A percentile compares a stretch with the other conserved stretches of the same genome.
phyloP scores from a whole-genome alignment of 1,140 invertebrate species.

The Wasmannia auropunctata region DNA sequence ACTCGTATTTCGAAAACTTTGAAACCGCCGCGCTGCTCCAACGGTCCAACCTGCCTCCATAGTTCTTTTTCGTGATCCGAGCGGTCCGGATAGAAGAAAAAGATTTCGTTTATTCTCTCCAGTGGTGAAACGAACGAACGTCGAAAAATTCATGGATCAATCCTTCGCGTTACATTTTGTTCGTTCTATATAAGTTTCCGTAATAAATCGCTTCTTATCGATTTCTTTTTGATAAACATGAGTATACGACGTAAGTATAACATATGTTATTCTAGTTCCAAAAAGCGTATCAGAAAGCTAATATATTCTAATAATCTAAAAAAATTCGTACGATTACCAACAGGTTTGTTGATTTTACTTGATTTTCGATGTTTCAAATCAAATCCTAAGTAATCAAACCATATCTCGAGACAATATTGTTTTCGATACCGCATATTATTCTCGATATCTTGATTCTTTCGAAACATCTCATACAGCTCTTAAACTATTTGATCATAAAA shows the following conservation, averaged over 20 bases:
- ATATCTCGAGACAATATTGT: neutral
- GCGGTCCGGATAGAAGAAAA: neutral
- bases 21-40: neutral
- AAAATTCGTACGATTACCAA: neutral
- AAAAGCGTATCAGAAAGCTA: neutral
- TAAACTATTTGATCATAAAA: neutral
- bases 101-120: conserved; percentile 66
- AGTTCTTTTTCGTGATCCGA: conserved; percentile 38
- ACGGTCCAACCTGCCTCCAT: neutral
- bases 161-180: neutral
- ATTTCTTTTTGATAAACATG: neutral
- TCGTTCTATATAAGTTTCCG: neutral
- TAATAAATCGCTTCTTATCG: neutral
- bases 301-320: neutral
- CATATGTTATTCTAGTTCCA: too few species aligned
- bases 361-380: neutral
- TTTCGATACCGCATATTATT: too few species aligned
- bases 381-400: neutral
- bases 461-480: neutral
- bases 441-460: too few species aligned
- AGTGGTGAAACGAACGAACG: neutral
- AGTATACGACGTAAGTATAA: too few species aligned
- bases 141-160: conserved; percentile 69
- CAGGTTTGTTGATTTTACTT: neutral
- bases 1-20: neutral